These are phyloP conservation scores for Apeira syringaria DNA, from an alignment of 2,888 invertebrate species.

Conservation along the genomic window DNA sequence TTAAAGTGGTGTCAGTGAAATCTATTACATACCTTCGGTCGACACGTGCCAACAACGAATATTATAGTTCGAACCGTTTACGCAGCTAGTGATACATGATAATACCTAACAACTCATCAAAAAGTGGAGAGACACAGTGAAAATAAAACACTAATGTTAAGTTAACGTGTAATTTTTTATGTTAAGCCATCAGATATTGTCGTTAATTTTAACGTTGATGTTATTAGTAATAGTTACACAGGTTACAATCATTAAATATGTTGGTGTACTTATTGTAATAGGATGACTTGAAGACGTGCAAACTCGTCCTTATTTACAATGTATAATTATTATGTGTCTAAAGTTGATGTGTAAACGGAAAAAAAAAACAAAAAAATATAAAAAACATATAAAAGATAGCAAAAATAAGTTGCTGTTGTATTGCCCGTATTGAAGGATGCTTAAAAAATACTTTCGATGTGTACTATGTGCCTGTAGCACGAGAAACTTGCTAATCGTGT, in stretches of 20 bases:
- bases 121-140: slow-evolving; percentile 15
- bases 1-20: not conserved
- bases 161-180: slow-evolving; percentile 15
- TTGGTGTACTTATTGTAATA: slow-evolving; percentile 14
- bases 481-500: no score
- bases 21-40: not conserved
- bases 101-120: not conserved
- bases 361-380: slow-evolving; percentile 2
- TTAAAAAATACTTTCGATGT: no score
- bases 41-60: slow-evolving; percentile 7
- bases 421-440: no score
- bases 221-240: slow-evolving; percentile 14
- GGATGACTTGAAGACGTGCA: slow-evolving; percentile 12
- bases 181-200: slow-evolving; percentile 3
- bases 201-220: slow-evolving; percentile 16
- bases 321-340: slow-evolving; percentile 16
- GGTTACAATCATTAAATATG: slow-evolving; percentile 3
- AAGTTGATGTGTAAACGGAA: slow-evolving; percentile 22
- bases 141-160: slow-evolving; percentile 9
- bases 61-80: slow-evolving; percentile 8
- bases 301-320: slow-evolving; percentile 2
- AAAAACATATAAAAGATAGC: slow-evolving; percentile 8
- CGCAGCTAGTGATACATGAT: slow-evolving; percentile 14
- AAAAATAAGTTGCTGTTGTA: not conserved
- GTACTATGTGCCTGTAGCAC: no score